Percentiles rank a stretch among this genome's conserved stretches.
Evolutionary conservation across 2,888 invertebrate species (phyloP).

Genomic region (Rhingia campestris): DNA sequence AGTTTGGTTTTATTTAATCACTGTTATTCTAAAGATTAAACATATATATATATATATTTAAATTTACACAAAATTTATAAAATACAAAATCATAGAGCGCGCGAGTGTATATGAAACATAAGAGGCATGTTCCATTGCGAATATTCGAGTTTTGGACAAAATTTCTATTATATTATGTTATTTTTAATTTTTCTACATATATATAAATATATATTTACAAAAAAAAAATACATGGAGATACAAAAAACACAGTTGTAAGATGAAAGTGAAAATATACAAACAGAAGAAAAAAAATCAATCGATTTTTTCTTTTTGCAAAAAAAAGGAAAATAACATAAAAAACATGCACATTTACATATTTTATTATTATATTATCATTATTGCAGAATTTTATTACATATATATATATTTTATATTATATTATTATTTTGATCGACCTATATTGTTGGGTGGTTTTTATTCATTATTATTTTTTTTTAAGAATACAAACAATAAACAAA

Average conservation of each 20-base stretch:
- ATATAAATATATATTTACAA: slow-evolving; percentile 68
- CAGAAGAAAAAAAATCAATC: slow-evolving; percentile 37
- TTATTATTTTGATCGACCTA: slow-evolving; percentile 73
- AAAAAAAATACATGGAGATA: slow-evolving; percentile 25
- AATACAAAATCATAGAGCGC: slow-evolving; percentile 44
- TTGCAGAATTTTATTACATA: slow-evolving; percentile 73
- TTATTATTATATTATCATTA: slow-evolving; percentile 69
- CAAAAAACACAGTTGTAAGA: slow-evolving; percentile 49
- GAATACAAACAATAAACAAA: slow-evolving; percentile 64
- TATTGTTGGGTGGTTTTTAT: slow-evolving; percentile 73
- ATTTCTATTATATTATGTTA: slow-evolving; percentile 67
- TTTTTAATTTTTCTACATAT: slow-evolving; percentile 60
- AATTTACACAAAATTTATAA: slow-evolving; percentile 70
- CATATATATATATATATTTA: slow-evolving; percentile 58
- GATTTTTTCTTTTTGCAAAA: slow-evolving; percentile 48
- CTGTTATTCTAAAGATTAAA: slow-evolving; percentile 27
- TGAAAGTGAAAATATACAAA: slow-evolving; percentile 56
- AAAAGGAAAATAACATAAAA: slow-evolving; percentile 32
- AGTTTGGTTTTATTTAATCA: slow-evolving; percentile 19
- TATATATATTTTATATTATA: slow-evolving; percentile 73
- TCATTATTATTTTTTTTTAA: slow-evolving; percentile 72
- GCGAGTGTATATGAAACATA: slow-evolving; percentile 68
- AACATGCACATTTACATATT: slow-evolving; percentile 74
- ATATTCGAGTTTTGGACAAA: slow-evolving; percentile 72
- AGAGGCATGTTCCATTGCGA: slow-evolving; percentile 73